phyloP scores from a whole-genome alignment of 2,888 invertebrate species.

The Pomacea canaliculata region DNA sequence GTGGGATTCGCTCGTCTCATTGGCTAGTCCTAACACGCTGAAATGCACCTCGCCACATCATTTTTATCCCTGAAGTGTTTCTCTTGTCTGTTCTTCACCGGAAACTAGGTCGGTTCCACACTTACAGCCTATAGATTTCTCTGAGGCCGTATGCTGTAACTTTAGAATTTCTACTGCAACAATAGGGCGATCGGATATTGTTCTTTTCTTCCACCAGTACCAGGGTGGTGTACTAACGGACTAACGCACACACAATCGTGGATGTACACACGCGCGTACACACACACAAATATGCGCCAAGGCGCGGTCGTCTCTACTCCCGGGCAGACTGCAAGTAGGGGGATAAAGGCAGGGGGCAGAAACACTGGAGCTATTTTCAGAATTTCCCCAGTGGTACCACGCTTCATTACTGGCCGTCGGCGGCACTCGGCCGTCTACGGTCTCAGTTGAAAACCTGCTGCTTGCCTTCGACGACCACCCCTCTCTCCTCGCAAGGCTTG shows the following conservation, averaged over 20 bases:
- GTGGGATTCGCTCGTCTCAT: too few relatives aligned
- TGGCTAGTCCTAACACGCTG: too few relatives aligned
- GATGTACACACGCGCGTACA: background rate
- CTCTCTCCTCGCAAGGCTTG: constrained; percentile 6
- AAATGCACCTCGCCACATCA: too few relatives aligned
- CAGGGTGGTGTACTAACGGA: too few relatives aligned
- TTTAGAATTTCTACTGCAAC: too few relatives aligned
- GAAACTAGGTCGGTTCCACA: too few relatives aligned
- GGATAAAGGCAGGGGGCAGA: constrained; percentile 1
- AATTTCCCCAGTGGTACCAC: constrained; percentile 39
- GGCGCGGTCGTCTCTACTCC: constrained; percentile 1
- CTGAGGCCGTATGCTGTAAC: too few relatives aligned
- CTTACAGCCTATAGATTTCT: too few relatives aligned
- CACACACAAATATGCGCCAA: background rate
- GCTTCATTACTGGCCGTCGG: constrained; percentile 40
- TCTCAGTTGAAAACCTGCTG: constrained; percentile 8
- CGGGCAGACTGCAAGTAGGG: background rate
- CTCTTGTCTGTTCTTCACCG: too few relatives aligned
- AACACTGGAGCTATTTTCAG: constrained; percentile 33
- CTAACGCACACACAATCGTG: background rate
- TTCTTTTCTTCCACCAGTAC: too few relatives aligned
- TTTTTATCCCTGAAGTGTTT: too few relatives aligned
- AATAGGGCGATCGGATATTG: too few relatives aligned
- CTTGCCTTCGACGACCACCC: constrained; percentile 9
- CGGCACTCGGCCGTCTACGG: constrained; percentile 7